Percentiles rank a stretch among this genome's conserved stretches.
Evolutionary conservation across 2,113 vertebrate genomes (phyloP).

Genomic region (Eretmochelys imbricata): DNA sequence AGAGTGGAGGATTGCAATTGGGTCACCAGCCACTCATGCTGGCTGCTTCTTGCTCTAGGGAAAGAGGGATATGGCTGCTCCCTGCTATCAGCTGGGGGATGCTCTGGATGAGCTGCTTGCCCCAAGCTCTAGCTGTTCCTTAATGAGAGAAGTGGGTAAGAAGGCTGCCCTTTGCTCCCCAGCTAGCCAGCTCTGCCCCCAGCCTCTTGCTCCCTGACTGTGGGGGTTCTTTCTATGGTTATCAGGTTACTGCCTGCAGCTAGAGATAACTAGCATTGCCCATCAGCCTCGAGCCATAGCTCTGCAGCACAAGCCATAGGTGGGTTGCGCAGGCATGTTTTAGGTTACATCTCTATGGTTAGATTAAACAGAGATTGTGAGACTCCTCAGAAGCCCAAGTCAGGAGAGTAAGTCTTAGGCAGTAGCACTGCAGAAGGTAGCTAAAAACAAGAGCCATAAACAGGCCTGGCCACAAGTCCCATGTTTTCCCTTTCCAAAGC

Average conservation of each 20-base stretch:
- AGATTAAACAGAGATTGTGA: neutral
- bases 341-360: neutral
- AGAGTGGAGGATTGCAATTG: neutral
- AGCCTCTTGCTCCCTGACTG: neutral
- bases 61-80: neutral
- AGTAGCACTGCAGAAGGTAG: neutral
- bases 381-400: neutral
- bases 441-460: neutral
- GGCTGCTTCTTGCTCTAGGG: neutral
- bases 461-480: neutral
- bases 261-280: neutral
- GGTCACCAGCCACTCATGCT: neutral
- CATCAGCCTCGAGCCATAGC: neutral
- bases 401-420: neutral
- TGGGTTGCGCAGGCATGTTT: neutral
- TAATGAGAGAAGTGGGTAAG: too few species aligned
- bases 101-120: neutral
- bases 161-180: too few species aligned
- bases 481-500: neutral
- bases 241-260: neutral
- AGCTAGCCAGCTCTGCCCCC: too few species aligned
- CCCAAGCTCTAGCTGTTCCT: neutral
- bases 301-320: neutral
- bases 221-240: neutral
- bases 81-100: neutral